Conservation (phyloP, 2,888 invertebrate species). For the Morpho achilles region DNA sequence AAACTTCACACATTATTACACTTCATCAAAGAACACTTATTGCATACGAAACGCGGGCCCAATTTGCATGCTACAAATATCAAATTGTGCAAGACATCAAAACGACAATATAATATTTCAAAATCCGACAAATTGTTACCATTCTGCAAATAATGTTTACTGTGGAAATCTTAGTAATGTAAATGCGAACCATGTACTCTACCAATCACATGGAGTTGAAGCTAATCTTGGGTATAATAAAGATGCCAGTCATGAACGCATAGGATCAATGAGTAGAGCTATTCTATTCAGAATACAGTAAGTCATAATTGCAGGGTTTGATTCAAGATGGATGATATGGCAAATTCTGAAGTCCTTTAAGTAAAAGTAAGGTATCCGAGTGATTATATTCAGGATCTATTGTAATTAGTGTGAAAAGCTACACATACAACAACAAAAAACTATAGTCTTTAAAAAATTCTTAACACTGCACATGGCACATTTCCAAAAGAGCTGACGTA, state of each 20-base stretch:
- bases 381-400: not conserved
- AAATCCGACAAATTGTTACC: conserved; percentile 23
- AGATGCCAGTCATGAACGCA: conserved; percentile 12
- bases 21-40: conserved; percentile 19
- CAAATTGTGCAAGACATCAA: conserved; percentile 13
- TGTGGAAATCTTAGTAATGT: conserved; percentile 9
- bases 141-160: conserved; percentile 12
- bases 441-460: no score
- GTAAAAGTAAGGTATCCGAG: not conserved
- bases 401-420: no score
- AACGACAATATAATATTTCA: conserved; percentile 23
- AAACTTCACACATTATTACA: conserved; percentile 9
- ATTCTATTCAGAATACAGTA: conserved; percentile 4
- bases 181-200: conserved; percentile 8
- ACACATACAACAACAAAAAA: no score
- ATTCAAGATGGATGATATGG: conserved; percentile 5
- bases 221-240: conserved; percentile 7
- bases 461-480: not conserved
- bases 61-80: conserved; percentile 19
- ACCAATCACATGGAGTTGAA: conserved; percentile 1
- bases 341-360: conserved; percentile 2
- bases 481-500: not conserved
- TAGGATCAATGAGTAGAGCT: conserved; percentile 4
- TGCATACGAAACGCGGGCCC: conserved; percentile 13
- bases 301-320: conserved; percentile 2